Conservation (phyloP, 2,113 vertebrate species). For the Rostratula benghalensis region DNA sequence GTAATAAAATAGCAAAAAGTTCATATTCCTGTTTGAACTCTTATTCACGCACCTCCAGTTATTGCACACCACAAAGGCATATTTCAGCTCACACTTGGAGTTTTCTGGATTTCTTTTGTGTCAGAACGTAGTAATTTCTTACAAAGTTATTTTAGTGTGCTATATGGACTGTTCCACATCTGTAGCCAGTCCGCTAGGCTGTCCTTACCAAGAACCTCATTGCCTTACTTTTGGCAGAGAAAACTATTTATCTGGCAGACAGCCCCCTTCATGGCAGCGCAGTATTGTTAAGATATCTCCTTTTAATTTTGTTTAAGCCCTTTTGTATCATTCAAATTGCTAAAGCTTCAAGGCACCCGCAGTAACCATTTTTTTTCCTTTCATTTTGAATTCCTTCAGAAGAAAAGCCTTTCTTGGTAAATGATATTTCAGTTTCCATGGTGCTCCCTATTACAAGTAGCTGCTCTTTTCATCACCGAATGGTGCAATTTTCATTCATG, state of each 20-base stretch:
- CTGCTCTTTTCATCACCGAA: slow-evolving; percentile 46
- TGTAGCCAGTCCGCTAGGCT: not conserved
- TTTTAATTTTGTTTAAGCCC: slow-evolving; percentile 42
- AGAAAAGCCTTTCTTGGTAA: slow-evolving; percentile 12
- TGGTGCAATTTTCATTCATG: slow-evolving; percentile 51
- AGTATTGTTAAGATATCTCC: slow-evolving; percentile 5
- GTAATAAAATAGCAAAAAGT: not conserved
- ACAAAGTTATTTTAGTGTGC: not conserved
- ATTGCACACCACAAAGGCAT: not conserved
- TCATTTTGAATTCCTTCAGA: slow-evolving; percentile 28
- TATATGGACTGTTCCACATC: not conserved
- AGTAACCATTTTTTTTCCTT: not conserved
- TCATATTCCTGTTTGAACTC: not conserved
- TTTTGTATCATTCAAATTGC: slow-evolving; percentile 29
- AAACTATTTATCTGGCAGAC: not conserved
- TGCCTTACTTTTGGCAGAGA: not conserved
- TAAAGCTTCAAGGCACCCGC: not conserved
- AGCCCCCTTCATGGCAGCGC: not conserved
- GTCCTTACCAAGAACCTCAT: not conserved
- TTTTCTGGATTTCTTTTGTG: not conserved
- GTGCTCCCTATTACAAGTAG: slow-evolving; percentile 44
- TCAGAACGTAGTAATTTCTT: not conserved
- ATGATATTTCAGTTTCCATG: slow-evolving; percentile 62
- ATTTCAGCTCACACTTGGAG: not conserved
- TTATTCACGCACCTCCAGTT: not conserved